Conservation (phyloP, 2,113 vertebrate genomes). For the Tragelaphus strepsiceros region DNA sequence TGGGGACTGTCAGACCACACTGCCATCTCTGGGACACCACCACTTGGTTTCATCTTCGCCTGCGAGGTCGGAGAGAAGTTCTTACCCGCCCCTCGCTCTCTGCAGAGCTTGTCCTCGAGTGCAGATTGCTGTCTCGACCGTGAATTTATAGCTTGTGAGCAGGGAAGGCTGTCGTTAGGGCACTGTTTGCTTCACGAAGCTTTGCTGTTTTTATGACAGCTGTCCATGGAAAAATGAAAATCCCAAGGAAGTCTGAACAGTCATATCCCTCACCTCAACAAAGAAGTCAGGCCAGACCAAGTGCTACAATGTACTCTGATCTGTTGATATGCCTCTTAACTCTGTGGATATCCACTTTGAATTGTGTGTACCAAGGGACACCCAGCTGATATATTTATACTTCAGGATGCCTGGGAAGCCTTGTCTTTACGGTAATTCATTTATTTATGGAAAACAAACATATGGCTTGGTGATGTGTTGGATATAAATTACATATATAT, state of each 20-base stretch:
- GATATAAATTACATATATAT: neutral
- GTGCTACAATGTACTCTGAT: accelerated
- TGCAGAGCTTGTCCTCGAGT: neutral
- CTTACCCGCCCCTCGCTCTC: neutral
- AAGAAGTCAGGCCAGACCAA: neutral
- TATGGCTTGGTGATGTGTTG: neutral
- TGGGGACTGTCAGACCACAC: neutral
- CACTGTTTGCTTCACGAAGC: accelerated
- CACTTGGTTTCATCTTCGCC: neutral
- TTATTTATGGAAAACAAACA: conserved; percentile 57
- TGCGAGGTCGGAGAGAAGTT: neutral
- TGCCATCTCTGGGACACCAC: accelerated
- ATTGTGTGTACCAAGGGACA: neutral
- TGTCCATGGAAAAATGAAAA: neutral
- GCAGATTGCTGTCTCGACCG: neutral
- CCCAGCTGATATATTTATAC: neutral
- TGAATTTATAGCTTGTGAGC: neutral
- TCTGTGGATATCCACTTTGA: neutral
- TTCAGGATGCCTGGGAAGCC: neutral
- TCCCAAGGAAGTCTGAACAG: neutral
- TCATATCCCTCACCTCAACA: accelerated
- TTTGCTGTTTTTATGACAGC: neutral
- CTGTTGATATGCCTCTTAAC: neutral
- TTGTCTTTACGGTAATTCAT: neutral
- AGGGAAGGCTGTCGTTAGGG: neutral